Evolutionary conservation across 2,113 vertebrate genomes (phyloP), one percentile per base, ranked within the genome.

Genomic region (Daphoenositta chrysoptera): DNA sequence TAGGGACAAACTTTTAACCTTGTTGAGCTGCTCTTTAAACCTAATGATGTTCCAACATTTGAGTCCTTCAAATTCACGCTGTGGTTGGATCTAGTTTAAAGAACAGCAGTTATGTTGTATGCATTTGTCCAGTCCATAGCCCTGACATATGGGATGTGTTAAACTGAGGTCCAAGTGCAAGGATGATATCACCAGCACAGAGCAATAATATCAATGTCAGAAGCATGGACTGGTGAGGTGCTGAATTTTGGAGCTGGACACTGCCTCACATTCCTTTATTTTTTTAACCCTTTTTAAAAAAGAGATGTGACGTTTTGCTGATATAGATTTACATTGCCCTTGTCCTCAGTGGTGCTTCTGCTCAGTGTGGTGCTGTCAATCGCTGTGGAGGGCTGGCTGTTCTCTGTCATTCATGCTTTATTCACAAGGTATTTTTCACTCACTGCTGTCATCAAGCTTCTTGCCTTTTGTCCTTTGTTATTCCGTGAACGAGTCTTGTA

Each of bases 61-160:
- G 51, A 89, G 48, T 75, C 42, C 79, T 93, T 92, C 82, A 92
- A 24, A 94, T 86, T 89, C 87, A 94, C 70, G 64, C 72, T 87
- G 24, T 81, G 80, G 14, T 66, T 96, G 90, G 93, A 95, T 72
- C 15, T 84, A 81, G 76, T 90, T 96, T 87, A 93, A 84, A 95
- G 88, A 69, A 78, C 68, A 86, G 50, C 68, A 84, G 61, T 66
- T 86, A 57, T 57, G 69, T 68, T 96, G 75, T 78, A 64, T 89
- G 72, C 83, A 89, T 96, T 90, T 95, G 83, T 88, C 86, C 92
- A 56, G 76, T 95, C 68, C 10, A 2, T 63, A 63, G 86, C 57
- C 80, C 69, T 95, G 83, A 92, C 90, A 95, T 94, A 87, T 96
- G 94, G 93, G 83, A 89, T 89, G 61, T 94, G 80, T 96, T 95